Base-by-base conservation (phyloP, 35 echinoderm and acorn worm species). In the Eucidaris tribuloides region DNA sequence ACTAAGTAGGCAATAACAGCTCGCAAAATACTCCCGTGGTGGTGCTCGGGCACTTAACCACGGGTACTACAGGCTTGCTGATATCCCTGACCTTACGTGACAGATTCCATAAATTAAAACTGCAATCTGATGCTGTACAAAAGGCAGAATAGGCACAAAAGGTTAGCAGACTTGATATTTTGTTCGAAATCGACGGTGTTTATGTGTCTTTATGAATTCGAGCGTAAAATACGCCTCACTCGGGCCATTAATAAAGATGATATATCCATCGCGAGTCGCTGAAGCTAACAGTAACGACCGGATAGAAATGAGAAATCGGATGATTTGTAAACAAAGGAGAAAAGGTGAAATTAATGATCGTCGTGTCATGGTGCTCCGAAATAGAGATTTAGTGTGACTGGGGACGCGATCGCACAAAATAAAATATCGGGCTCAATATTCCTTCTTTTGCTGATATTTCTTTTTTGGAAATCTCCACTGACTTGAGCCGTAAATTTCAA, bases 241-340 rank as follows among this genome's bases (percentile, higher is more conserved):
- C 44, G 68, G 68, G 27, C 68, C 68, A 74, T 74, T 74, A 74
- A 74, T 74, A 74, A 74, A 36, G 68, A 74, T 74, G 68, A 74
- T 74, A 38, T 74, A 74, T 44, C 68, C 68, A 74, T 74, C 25
- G 37, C 68, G 68, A 24, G 35, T 74, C 44, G 34, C 37, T 74
- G 37, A 74, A 44, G 14, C 25, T 74, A 18, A 74, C 44, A n/a
- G 68, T 74, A 74, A 74, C 68, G 68, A 74, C 68, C 48, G 35
- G 38, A 74, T 40, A 74, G 48, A 74, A 74, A 74, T 74, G 38
- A 74, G 68, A 40, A 74, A 42, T 74, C 35, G 68, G 44, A 74
- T 74, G 68, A 74, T 74, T 74, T 74, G 68, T 74, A 74, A 74
- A 74, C 68, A 74, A 43, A 38, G 22, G 34, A 74, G 68, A 74